A percentile compares a stretch with the other conserved stretches of the same genome.
These are phyloP conservation scores for Melipona beecheii DNA, from an alignment of 2,888 invertebrate species.

Conservation along the genomic window DNA sequence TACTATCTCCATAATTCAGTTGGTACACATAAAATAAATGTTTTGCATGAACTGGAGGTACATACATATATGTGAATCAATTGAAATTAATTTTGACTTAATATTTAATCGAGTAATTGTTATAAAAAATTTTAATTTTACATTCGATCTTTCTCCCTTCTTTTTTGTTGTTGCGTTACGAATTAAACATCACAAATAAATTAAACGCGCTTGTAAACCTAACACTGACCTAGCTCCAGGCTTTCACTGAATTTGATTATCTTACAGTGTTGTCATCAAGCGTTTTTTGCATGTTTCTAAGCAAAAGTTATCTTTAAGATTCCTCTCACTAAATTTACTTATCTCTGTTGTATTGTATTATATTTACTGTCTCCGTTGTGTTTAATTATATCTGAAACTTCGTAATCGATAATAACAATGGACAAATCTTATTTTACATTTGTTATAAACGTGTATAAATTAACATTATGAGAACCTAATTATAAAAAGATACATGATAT, in stretches of 20 bases:
- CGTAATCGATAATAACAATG: not conserved
- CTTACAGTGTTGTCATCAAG: slow-evolving; percentile 20
- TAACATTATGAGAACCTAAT: not conserved
- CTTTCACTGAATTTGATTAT: slow-evolving; percentile 43
- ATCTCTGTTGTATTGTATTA: not conserved
- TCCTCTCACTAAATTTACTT: not conserved
- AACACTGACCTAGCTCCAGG: slow-evolving; percentile 44
- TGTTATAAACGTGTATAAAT: not conserved
- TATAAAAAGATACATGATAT: not conserved
- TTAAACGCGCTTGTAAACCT: slow-evolving; percentile 22
- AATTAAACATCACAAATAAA: not conserved
- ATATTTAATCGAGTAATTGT: not conserved
- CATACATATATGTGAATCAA: not conserved
- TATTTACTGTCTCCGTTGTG: not conserved
- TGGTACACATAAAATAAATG: not conserved
- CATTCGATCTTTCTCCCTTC: not conserved
- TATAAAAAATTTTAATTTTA: not conserved
- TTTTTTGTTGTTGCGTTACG: not conserved
- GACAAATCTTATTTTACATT: not conserved
- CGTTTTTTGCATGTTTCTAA: slow-evolving; percentile 11
- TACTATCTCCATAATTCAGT: not conserved
- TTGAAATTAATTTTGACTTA: not conserved
- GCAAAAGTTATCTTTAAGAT: slow-evolving; percentile 20
- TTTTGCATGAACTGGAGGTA: not conserved
- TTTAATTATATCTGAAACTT: not conserved